Evolutionary conservation across 2,113 vertebrate genomes (phyloP), one percentile per base, ranked within the genome.

Genomic region (Ammodytes dubius): DNA sequence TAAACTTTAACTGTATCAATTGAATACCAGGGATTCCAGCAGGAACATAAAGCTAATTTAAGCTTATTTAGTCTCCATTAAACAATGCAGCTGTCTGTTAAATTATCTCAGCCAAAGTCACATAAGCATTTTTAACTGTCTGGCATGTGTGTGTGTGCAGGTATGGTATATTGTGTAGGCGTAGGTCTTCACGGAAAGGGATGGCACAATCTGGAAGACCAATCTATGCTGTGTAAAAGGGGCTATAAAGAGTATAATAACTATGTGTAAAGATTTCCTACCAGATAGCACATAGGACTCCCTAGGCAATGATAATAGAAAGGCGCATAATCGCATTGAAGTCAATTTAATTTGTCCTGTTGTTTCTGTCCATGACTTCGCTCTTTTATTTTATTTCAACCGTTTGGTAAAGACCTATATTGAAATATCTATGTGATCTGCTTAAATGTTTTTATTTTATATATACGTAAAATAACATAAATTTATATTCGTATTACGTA

Each of bases 241-340:
- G n/a, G n/a, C 1, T 11, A 8, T 42, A 54, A 68, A 54, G 27
- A 35, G 27, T 27, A 27, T 27, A 27, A 27, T 27, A 27, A 27
- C 27, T 27, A 27, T 10, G 66, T 80, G 52, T 47, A 12, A 78
- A 27, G 8, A 63, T 63, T 77, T 58, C 50, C 68, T 7, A 47
- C 14, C 52, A 42, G 50, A 42, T 42, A 58, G 47, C 17, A 39
- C 7, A 11, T 1, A 11, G 65, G 46, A 39, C 35, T 67, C 47
- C 5, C 9, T 52, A 15, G 39, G 65, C 65, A 67, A 8, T 39
- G 11, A n/a, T n/a, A 7, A 47, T 27, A 19, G 2, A 45, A 10
- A 66, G 27, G 19, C 15, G 27, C 47, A 37, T 66, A 14, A 45
- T 56, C 14, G 57, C 9, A 53, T 46, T 52, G 5, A 50, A 60